Percentiles rank a stretch among this genome's conserved stretches.
Evolutionary conservation across 1,140 invertebrate species (phyloP).

Genomic region (Bombyx mandarina): DNA sequence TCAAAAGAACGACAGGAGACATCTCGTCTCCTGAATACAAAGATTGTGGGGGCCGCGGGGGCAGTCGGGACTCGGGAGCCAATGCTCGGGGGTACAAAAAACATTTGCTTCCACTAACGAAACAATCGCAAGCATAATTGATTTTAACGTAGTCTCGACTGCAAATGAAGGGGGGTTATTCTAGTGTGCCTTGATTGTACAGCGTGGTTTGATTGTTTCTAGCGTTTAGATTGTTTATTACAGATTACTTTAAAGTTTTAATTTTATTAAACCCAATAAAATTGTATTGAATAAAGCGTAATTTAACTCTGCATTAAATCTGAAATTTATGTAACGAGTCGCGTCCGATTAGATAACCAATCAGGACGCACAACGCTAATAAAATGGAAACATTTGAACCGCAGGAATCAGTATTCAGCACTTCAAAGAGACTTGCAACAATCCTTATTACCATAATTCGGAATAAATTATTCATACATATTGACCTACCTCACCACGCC

Average conservation of each 20-base stretch:
- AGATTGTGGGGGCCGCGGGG: conserved; percentile 9
- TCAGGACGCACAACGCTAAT: not conserved
- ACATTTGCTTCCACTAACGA: conserved; percentile 47
- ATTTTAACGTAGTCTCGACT: conserved; percentile 49
- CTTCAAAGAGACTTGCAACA: not conserved
- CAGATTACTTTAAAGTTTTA: not conserved
- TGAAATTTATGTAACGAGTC: conserved; percentile 4
- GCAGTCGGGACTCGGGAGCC: not conserved
- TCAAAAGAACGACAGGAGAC: conserved; percentile 36
- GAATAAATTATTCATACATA: conserved; percentile 26
- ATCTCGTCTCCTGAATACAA: conserved; percentile 29
- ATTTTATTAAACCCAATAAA: not conserved
- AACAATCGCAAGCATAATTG: conserved; percentile 60
- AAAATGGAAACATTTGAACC: not conserved
- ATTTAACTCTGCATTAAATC: not conserved
- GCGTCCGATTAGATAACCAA: conserved; percentile 7
- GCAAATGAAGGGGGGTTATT: conserved; percentile 30
- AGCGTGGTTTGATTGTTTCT: not conserved
- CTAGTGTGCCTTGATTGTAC: not conserved
- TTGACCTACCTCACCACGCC: conserved; percentile 20
- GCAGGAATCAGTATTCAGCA: not conserved
- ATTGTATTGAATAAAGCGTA: not conserved
- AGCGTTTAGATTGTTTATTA: not conserved
- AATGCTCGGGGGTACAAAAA: conserved; percentile 29
- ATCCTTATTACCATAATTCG: conserved; percentile 14